phyloP scores from a whole-genome alignment of 2,113 vertebrate species.

The Merops nubicus region DNA sequence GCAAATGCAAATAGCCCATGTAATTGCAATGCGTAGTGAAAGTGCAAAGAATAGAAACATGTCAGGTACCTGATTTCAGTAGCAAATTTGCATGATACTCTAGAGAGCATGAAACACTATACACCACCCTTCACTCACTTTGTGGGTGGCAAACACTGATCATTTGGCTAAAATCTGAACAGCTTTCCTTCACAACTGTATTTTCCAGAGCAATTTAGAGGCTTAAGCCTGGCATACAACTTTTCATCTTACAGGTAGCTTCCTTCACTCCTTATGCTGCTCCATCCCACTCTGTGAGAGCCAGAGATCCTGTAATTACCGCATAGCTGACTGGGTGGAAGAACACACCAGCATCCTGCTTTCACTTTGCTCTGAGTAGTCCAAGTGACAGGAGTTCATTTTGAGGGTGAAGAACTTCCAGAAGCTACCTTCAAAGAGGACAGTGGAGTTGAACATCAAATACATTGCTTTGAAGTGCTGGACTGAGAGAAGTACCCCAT shows the following conservation, averaged over 20 bases:
- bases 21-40: background rate
- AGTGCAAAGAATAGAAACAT: background rate
- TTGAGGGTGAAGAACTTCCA: background rate
- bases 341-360: background rate
- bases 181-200: background rate
- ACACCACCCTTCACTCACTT: background rate
- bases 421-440: background rate
- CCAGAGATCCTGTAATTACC: background rate
- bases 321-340: background rate
- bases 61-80: background rate
- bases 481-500: background rate
- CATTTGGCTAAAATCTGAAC: background rate
- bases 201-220: background rate
- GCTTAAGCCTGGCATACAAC: background rate
- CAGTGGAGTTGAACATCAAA: background rate
- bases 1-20: background rate
- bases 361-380: background rate
- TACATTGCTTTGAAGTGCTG: background rate
- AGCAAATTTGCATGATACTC: fast-evolving
- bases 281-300: background rate
- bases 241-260: fast-evolving
- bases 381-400: background rate
- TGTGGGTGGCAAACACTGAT: background rate
- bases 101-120: background rate
- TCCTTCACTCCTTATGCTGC: background rate